A percentile compares a stretch with the other conserved stretches of the same genome.
These are phyloP conservation scores for Pyralis farinalis DNA, from an alignment of 2,888 invertebrate species.

Conservation along the genomic window DNA sequence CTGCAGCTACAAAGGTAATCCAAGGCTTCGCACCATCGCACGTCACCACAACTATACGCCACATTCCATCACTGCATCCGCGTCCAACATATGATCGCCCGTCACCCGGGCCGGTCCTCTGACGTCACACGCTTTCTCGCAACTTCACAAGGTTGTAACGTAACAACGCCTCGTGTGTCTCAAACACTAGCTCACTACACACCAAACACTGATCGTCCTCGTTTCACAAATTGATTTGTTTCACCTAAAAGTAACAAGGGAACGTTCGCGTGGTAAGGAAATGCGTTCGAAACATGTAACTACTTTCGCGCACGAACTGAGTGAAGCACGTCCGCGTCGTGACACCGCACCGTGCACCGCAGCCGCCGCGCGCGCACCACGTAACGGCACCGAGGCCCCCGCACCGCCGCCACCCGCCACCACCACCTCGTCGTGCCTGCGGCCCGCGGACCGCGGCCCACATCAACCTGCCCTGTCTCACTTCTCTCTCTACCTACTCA, in stretches of 20 bases:
- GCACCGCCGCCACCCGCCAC: conserved; percentile 37
- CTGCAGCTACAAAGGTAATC: conserved; percentile 57
- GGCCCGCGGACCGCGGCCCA: conserved; percentile 36
- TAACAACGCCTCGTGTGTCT: conserved; percentile 25
- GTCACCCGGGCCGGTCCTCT: conserved; percentile 67
- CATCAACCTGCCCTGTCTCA: conserved; percentile 37
- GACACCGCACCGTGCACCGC: conserved; percentile 33
- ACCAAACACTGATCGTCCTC: conserved; percentile 36
- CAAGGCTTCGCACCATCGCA: conserved; percentile 62
- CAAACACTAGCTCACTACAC: conserved; percentile 32
- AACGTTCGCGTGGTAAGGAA: conserved; percentile 64
- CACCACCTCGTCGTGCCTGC: conserved; percentile 34
- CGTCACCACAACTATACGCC: conserved; percentile 72
- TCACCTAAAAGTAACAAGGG: conserved; percentile 39
- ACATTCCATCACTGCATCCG: conserved; percentile 81
- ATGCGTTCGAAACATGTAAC: conserved; percentile 70
- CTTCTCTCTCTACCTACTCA: conserved; percentile 14
- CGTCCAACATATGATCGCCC: conserved; percentile 77
- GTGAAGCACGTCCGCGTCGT: conserved; percentile 79
- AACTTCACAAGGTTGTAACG: conserved; percentile 55
- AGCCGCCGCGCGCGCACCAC: conserved; percentile 62
- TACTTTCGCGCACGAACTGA: conserved; percentile 80
- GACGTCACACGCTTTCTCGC: conserved; percentile 78
- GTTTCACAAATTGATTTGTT: conserved; percentile 46
- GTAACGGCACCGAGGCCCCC: conserved; percentile 63